Evolutionary conservation across 2,113 vertebrate genomes (phyloP), one percentile per base, ranked within the genome.

Genomic region (Marmota flaviventris): DNA sequence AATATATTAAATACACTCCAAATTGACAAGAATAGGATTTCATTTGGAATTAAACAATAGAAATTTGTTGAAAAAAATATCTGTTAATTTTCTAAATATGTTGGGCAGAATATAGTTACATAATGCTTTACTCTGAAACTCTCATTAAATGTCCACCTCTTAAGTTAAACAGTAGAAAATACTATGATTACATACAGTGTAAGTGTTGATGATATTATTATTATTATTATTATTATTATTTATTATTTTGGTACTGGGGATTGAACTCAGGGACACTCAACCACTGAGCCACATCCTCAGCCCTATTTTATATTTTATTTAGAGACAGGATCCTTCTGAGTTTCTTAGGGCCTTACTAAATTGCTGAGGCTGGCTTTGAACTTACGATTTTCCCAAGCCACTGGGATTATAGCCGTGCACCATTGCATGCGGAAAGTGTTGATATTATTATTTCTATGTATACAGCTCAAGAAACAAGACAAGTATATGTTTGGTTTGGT

Each of bases 51-150:
- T 86, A 90, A 39, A 51, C 18, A 86, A 56, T 61, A 25, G 24
- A 95, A 86, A 88, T 58, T 13, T 67, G 12, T 1, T 61, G 2
- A 11, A 96, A 93, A 93, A 85, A 73, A 73, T 77, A 73, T 78
- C 8, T 82, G 11, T 11, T 48, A 10, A 48, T 58, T 42, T 95
- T 84, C n/a, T 90, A 75, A 81, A 9, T 89, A 85, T 86, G 14
- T 95, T 17, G 10, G 39, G 63, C 83, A 76, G 24, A 93, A 85
- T 16, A 51, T 58, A 91, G 2, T 48, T 93, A 75, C 22, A 92
- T 18, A 89, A 45, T 37, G 61, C 4, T 67, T 94, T 89, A 56
- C 17, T 61, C 18, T 78, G 37, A 90, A 25, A 76, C 18, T 45
- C 39, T 39, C 17, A 6, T 69, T 73, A 78, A 96, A 79, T 88